These are phyloP conservation scores for Drosophila subpulchrella DNA, from an alignment of 1,140 invertebrate species.

Conservation along the genomic window DNA sequence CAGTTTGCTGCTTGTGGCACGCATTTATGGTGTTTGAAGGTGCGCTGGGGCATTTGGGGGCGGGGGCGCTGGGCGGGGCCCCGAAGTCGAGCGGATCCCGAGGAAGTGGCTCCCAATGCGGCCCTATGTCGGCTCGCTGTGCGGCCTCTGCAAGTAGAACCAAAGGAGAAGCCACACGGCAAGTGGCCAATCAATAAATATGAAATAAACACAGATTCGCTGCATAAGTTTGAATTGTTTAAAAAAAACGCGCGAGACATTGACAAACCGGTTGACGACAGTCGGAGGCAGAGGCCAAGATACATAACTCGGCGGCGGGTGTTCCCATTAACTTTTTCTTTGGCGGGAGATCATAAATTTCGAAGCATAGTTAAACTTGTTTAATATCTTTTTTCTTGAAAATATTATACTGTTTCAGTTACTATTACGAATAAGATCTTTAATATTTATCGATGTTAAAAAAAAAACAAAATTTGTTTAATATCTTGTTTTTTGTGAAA, in stretches of 20 bases:
- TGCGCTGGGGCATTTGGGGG: slow-evolving; percentile 68
- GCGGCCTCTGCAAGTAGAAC: slow-evolving; percentile 63
- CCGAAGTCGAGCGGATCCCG: slow-evolving; percentile 3
- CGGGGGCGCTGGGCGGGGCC: slow-evolving; percentile 9
- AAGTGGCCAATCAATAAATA: slow-evolving; percentile 44
- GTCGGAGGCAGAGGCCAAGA: slow-evolving; percentile 22
- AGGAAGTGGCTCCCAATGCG: not conserved
- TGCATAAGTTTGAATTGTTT: slow-evolving; percentile 48
- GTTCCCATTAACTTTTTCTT: slow-evolving; percentile 33
- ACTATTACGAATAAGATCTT: too few relatives aligned
- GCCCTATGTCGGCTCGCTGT: slow-evolving; percentile 42
- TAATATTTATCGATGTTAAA: too few relatives aligned
- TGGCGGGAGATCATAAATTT: not conserved
- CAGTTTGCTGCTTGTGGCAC: slow-evolving; percentile 81
- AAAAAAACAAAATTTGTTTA: not conserved
- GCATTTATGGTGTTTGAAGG: slow-evolving; percentile 81
- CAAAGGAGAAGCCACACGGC: slow-evolving; percentile 5
- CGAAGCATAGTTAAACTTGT: not conserved
- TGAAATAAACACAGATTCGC: slow-evolving; percentile 33
- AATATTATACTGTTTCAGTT: too few relatives aligned
- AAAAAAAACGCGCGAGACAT: slow-evolving; percentile 27
- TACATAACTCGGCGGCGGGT: slow-evolving; percentile 15
- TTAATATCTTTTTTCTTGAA: not conserved
- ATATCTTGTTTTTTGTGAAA: not conserved
- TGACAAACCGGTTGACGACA: slow-evolving; percentile 46